Conservation (phyloP, 2,113 vertebrate species). For the Petaurus breviceps region DNA sequence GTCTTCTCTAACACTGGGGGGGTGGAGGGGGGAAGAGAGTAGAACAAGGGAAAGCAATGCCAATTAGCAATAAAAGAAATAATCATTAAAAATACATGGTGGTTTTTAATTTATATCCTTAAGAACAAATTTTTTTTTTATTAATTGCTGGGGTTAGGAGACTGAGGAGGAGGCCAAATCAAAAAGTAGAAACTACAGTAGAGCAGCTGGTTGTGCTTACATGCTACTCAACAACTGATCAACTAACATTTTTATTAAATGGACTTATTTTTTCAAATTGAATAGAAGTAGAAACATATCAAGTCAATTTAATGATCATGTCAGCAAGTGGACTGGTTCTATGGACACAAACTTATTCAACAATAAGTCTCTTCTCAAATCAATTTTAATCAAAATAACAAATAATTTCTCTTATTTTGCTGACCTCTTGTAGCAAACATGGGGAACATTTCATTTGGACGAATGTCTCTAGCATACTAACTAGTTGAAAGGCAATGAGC, state of each 20-base stretch:
- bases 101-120: neutral
- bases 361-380: neutral
- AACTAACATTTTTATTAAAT: neutral
- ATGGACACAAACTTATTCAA: neutral
- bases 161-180: neutral
- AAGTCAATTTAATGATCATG: fast-evolving
- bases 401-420: neutral
- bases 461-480: neutral
- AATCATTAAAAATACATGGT: neutral
- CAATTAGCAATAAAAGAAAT: neutral
- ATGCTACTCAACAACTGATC: neutral
- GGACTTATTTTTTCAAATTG: neutral
- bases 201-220: neutral
- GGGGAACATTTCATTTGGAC: neutral
- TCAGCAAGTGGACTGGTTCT: neutral
- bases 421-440: neutral
- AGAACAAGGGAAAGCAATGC: neutral
- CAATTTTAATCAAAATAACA: neutral
- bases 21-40: neutral
- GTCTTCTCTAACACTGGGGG: neutral
- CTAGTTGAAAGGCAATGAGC: neutral
- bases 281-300: too few relatives aligned
- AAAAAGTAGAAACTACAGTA: fast-evolving
- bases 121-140: neutral
- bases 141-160: neutral